These are phyloP conservation scores for Tholera decimalis DNA, from an alignment of 2,888 invertebrate species.

Conservation along the genomic window DNA sequence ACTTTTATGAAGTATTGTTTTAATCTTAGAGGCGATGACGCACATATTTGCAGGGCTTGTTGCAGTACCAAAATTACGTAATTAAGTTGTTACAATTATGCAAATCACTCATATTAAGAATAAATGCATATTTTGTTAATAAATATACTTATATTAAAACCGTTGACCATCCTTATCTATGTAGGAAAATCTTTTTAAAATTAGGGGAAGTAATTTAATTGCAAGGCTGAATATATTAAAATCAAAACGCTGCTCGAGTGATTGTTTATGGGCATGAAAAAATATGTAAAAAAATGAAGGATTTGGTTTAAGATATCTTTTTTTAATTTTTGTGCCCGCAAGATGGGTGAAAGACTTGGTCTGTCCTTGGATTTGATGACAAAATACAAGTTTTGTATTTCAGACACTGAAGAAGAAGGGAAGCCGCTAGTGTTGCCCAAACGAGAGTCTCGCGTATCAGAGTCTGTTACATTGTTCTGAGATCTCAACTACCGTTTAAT, in stretches of 20 bases:
- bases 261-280: not conserved
- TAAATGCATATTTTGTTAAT: conserved; percentile 9
- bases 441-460: no score
- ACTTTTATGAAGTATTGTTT: no score
- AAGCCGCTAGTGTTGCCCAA: no score
- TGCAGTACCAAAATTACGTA: not conserved
- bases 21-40: not conserved
- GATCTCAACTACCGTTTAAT: no score
- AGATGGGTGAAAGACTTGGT: not conserved
- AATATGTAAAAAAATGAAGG: not conserved
- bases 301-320: not conserved
- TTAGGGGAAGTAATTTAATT: conserved; percentile 56
- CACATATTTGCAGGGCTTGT: not conserved
- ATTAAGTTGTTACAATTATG: not conserved
- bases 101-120: not conserved
- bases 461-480: no score
- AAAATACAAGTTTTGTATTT: no score
- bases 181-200: conserved; percentile 56
- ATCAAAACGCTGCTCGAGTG: conserved; percentile 23
- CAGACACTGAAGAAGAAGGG: no score
- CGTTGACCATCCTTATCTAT: conserved; percentile 45
- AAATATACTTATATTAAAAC: conserved; percentile 19
- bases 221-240: conserved; percentile 62
- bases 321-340: not conserved
- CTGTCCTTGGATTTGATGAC: not conserved